These are phyloP conservation scores for Puntigrus tetrazona DNA, from an alignment of 2,113 vertebrate species.

Conservation along the genomic window DNA sequence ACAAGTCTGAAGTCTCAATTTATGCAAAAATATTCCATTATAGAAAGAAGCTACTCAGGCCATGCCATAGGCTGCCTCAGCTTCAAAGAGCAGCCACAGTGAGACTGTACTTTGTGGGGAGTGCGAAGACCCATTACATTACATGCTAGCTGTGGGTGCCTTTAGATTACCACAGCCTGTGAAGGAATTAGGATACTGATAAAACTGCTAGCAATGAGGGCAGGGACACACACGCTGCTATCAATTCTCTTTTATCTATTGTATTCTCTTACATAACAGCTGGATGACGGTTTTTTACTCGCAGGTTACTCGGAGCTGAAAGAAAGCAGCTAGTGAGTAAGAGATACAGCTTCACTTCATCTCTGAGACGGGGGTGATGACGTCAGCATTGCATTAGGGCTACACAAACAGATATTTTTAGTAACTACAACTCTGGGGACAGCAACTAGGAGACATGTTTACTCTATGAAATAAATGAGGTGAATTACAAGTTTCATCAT, in stretches of 20 bases:
- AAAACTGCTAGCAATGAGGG: conserved; percentile 22
- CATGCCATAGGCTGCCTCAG: conserved; percentile 40
- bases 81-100: conserved; percentile 40
- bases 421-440: conserved; percentile 39
- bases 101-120: conserved; percentile 39
- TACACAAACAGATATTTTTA: conserved; percentile 58
- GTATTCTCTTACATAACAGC: conserved; percentile 9
- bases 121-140: conserved; percentile 45
- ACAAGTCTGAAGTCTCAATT: conserved; percentile 45
- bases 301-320: conserved; percentile 4
- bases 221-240: neutral
- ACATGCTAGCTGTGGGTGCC: conserved; percentile 42
- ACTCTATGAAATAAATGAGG: conserved; percentile 27
- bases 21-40: conserved; percentile 51
- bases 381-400: conserved; percentile 43
- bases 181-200: conserved; percentile 43
- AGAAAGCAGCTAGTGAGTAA: conserved; percentile 27
- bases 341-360: conserved; percentile 49
- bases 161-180: conserved; percentile 45
- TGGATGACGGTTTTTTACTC: conserved; percentile 24
- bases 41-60: conserved; percentile 35
- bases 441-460: conserved; percentile 35
- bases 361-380: conserved; percentile 41
- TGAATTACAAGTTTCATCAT: conserved; percentile 36
- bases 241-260: conserved; percentile 37